Conservation (phyloP, 2,797 vertebrate genomes). For the Tragelaphus eurycerus region DNA sequence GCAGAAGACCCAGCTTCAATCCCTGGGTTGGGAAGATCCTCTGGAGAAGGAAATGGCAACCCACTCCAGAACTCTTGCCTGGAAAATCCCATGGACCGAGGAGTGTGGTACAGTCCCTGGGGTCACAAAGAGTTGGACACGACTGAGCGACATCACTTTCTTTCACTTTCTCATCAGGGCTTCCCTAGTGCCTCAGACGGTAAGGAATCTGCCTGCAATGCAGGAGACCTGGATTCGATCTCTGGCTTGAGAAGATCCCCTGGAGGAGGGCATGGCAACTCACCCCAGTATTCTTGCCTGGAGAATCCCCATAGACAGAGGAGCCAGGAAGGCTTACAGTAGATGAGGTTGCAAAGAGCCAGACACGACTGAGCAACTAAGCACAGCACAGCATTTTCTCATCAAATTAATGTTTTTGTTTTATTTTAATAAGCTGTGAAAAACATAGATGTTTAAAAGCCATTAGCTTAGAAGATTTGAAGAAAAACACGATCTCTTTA, state of each 20-base stretch:
- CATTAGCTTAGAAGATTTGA: not conserved
- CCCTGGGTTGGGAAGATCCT: not conserved
- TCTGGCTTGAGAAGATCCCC: not conserved
- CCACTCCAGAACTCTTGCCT: not conserved
- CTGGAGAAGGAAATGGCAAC: not conserved
- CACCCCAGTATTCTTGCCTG: not conserved
- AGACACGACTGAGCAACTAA: not conserved
- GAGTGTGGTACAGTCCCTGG: not conserved
- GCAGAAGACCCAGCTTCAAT: accelerated
- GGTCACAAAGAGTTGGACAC: not conserved
- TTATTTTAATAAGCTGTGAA: not conserved
- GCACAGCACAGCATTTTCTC: not conserved
- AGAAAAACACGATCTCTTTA: not conserved
- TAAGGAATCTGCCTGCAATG: not conserved
- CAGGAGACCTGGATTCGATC: not conserved
- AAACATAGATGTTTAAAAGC: not conserved
- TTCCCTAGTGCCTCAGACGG: not conserved
- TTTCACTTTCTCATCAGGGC: not conserved
- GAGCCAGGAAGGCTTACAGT: not conserved
- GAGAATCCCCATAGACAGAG: not conserved
- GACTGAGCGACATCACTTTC: not conserved
- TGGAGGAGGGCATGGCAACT: not conserved
- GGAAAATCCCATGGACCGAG: not conserved
- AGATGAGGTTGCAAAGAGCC: not conserved
- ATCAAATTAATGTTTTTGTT: not conserved